phyloP scores from a whole-genome alignment of 2,113 vertebrate species.

The Mungos mungo region DNA sequence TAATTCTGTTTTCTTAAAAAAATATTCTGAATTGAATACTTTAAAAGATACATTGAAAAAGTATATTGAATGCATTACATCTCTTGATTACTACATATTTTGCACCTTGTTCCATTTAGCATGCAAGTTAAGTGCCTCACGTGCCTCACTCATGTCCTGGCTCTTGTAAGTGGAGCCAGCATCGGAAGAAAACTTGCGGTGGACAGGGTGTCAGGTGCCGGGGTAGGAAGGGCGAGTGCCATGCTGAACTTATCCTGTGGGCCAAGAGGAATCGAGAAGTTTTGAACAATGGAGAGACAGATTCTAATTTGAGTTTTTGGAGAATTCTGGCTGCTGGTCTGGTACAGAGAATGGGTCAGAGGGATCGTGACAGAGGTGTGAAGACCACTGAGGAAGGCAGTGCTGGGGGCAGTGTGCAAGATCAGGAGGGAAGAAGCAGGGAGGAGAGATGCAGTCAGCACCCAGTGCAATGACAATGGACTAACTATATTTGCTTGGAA shows the following conservation, averaged over 20 bases:
- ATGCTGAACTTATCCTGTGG: not conserved
- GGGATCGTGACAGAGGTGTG: not conserved
- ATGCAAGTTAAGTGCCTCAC: not conserved
- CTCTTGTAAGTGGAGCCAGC: not conserved
- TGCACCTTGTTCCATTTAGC: not conserved
- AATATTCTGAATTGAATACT: not conserved
- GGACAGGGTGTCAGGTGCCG: not conserved
- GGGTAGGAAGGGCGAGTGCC: not conserved
- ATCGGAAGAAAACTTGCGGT: not conserved
- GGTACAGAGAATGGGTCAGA: not conserved
- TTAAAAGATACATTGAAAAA: not conserved
- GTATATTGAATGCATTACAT: not conserved
- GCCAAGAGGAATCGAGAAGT: not conserved
- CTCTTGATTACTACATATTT: not conserved
- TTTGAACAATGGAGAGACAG: not conserved
- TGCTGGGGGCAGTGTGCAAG: fast-evolving
- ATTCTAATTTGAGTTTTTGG: not conserved
- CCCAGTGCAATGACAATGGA: fast-evolving
- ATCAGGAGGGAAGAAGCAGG: too few species aligned
- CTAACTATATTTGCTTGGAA: not conserved
- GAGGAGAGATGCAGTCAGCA: not conserved
- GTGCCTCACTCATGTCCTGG: too few species aligned
- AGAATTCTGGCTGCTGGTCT: not conserved
- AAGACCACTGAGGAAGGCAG: not conserved
- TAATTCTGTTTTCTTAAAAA: not conserved